Evolutionary conservation across 2,888 invertebrate genomes (phyloP).

Genomic region (Hyles lineata): DNA sequence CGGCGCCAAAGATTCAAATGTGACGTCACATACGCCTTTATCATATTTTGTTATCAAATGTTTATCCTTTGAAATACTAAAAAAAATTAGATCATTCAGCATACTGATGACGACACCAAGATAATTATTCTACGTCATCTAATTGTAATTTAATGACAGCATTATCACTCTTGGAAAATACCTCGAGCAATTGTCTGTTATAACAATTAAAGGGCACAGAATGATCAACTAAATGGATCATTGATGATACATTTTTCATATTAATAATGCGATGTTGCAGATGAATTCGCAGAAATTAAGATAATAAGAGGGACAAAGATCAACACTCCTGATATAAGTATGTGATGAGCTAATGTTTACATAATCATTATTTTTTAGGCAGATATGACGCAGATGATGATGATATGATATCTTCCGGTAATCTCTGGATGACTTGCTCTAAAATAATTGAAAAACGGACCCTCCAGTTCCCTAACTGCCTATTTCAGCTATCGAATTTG

Average conservation of each 20-base stretch:
- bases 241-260: not conserved
- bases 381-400: too few relatives aligned
- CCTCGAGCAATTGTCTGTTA: conserved; percentile 25
- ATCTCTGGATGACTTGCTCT: too few relatives aligned
- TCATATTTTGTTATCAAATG: not conserved
- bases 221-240: not conserved
- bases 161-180: conserved; percentile 25
- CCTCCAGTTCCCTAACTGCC: too few relatives aligned
- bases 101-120: conserved; percentile 2
- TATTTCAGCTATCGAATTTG: too few relatives aligned
- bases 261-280: not conserved
- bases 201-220: not conserved
- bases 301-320: not conserved
- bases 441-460: too few relatives aligned
- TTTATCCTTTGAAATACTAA: not conserved
- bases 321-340: not conserved
- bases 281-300: not conserved
- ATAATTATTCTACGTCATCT: conserved; percentile 31
- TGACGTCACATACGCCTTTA: conserved; percentile 7
- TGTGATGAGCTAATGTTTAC: conserved; percentile 9
- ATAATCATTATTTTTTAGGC: not conserved
- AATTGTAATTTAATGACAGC: conserved; percentile 25
- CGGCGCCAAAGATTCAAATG: conserved; percentile 30
- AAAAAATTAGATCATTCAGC: conserved; percentile 7
- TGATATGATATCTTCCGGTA: not conserved